Evolutionary conservation across 2,113 vertebrate genomes (phyloP), one percentile per base, ranked within the genome.

Genomic region (Alosa alosa): DNA sequence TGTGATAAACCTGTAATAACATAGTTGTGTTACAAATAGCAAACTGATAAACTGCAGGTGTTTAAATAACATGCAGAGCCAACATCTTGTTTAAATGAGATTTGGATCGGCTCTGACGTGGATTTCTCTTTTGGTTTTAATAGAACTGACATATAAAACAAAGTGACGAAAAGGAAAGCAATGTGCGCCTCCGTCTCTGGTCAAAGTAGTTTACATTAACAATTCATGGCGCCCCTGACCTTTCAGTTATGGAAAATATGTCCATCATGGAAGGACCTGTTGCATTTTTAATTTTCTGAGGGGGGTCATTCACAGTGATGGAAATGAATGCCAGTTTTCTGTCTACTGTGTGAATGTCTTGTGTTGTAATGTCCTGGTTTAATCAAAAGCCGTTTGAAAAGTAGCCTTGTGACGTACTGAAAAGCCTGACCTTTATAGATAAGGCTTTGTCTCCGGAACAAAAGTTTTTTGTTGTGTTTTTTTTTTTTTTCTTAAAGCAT

Each of bases 391-490:
- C 85, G 86, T 87, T 85, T 90, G 87, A 90, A 93, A 90, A 87
- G 82, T 87, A 83, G 84, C 88, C 85, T 84, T 88, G 91, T 89
- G 85, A 91, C 86, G 90, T 93, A 89, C 90, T 88, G 88, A 89
- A 88, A 89, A 90, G 88, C 82, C 90, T 93, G 92, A 94, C 93
- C 90, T 94, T 94, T 92, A 90, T 86, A 91, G 90, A 93, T 92
- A 91, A 91, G 91, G 87, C 90, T 90, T 93, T 93, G 90, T 93
- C 83, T 92, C 25, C 41, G 82, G 86, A 92, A 93, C 92, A 93
- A 94, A 94, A 87, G 90, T 86, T 91, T 92, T 93, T 87, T 93
- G 2, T 89, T 91, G n/a, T 87, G 85, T 86, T 78, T 17, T 85
- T 20, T 86, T 91, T 90, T 88, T 39, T 86, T 31, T 31, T 86